These are phyloP conservation scores for Falcaria lacertinaria DNA, from an alignment of 2,888 invertebrate species.

Conservation along the genomic window DNA sequence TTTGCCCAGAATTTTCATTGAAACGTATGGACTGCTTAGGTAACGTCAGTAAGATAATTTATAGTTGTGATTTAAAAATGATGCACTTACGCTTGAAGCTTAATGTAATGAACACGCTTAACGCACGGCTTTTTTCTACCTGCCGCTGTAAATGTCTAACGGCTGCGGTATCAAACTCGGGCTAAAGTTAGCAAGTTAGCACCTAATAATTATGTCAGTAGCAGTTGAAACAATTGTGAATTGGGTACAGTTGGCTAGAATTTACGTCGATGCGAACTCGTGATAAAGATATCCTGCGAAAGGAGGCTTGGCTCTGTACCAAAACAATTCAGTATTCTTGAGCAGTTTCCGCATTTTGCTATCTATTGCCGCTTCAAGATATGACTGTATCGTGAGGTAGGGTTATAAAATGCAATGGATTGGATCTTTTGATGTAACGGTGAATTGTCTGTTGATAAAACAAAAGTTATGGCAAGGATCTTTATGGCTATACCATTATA, in stretches of 20 bases:
- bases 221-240: conserved; percentile 28
- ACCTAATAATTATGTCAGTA: conserved; percentile 11
- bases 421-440: neutral
- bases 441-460: neutral
- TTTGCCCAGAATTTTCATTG: too few relatives aligned
- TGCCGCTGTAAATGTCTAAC: too few relatives aligned
- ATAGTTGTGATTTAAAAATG: too few relatives aligned
- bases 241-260: conserved; percentile 22
- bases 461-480: conserved; percentile 10
- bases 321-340: neutral
- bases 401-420: neutral
- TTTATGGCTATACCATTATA: conserved; percentile 29
- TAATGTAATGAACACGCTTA: too few relatives aligned
- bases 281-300: conserved; percentile 23
- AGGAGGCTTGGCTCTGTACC: conserved; percentile 9
- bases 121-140: too few relatives aligned
- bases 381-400: neutral
- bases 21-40: too few relatives aligned
- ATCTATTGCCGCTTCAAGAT: neutral
- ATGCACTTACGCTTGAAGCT: too few relatives aligned
- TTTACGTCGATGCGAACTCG: conserved; percentile 22
- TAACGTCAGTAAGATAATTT: too few relatives aligned
- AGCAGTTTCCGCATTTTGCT: neutral
- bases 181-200: neutral
- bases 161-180: neutral